phyloP scores from a whole-genome alignment of 1,140 invertebrate genomes.

The Sycophaga agraensis region DNA sequence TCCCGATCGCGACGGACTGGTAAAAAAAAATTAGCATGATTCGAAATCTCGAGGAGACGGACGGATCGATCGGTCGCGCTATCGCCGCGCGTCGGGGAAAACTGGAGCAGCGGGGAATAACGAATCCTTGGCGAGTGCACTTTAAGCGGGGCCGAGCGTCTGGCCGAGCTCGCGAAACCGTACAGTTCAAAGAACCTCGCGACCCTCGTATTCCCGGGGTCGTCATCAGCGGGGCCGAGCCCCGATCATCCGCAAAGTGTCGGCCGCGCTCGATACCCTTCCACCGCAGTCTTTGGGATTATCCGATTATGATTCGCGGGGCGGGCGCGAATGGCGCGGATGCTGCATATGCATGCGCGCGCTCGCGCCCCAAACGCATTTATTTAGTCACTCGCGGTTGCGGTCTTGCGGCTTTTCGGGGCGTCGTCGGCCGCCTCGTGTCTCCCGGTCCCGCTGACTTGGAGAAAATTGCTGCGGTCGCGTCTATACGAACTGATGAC shows the following conservation, averaged over 20 bases:
- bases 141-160: too few species aligned
- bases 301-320: conserved; percentile 15
- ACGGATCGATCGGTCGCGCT: too few species aligned
- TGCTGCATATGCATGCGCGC: conserved; percentile 6
- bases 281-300: neutral
- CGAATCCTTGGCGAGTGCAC: too few species aligned
- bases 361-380: neutral
- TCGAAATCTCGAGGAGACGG: too few species aligned
- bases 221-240: neutral
- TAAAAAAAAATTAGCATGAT: too few species aligned
- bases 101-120: too few species aligned
- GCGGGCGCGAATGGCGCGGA: neutral
- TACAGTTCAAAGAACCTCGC: too few species aligned
- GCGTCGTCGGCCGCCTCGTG: neutral
- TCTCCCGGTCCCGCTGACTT: conserved; percentile 5
- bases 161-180: too few species aligned
- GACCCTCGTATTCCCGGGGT: too few species aligned
- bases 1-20: too few species aligned
- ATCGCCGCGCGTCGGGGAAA: too few species aligned
- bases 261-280: neutral
- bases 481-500: neutral
- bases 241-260: neutral
- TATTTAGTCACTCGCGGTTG: conserved; percentile 16
- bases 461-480: neutral
- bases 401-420: conserved; percentile 7